phyloP scores from a whole-genome alignment of 2,888 invertebrate genomes.

The Ditula angustiorana region DNA sequence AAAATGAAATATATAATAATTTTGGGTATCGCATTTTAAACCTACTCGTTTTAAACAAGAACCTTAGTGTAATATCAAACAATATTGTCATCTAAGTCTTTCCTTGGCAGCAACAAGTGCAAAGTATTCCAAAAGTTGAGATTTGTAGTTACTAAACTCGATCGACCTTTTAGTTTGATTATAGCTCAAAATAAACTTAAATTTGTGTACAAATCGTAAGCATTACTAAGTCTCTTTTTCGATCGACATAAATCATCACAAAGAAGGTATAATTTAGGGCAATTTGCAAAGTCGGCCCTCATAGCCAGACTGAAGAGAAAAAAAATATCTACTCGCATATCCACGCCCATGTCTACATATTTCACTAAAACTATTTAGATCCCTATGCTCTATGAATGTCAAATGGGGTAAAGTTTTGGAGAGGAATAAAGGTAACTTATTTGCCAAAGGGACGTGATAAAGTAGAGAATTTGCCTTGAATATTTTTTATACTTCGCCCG shows the following conservation, averaged over 20 bases:
- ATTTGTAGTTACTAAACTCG: too few species aligned
- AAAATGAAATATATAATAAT: too few species aligned
- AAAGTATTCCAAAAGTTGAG: too few species aligned
- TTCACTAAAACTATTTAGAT: constrained; percentile 59
- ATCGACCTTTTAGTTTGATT: too few species aligned
- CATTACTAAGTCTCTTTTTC: too few species aligned
- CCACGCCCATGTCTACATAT: constrained; percentile 46
- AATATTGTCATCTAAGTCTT: neutral
- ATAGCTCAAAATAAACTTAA: too few species aligned
- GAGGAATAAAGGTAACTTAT: constrained; percentile 58
- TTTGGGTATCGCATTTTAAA: too few species aligned
- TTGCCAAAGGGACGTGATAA: constrained; percentile 55
- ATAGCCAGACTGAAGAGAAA: neutral
- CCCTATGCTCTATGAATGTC: constrained; percentile 62
- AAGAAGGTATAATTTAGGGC: neutral
- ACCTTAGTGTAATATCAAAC: too few species aligned
- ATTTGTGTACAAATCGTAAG: too few species aligned
- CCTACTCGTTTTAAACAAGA: too few species aligned
- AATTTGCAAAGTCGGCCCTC: neutral
- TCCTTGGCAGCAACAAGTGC: too few species aligned
- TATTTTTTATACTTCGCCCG: constrained; percentile 30
- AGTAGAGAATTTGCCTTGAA: constrained; percentile 33
- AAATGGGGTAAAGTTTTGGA: constrained; percentile 60
- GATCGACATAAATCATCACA: neutral
- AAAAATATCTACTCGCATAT: constrained; percentile 8